These are phyloP conservation scores for Perithous albicinctus DNA, from an alignment of 2,888 invertebrate species.

Conservation along the genomic window DNA sequence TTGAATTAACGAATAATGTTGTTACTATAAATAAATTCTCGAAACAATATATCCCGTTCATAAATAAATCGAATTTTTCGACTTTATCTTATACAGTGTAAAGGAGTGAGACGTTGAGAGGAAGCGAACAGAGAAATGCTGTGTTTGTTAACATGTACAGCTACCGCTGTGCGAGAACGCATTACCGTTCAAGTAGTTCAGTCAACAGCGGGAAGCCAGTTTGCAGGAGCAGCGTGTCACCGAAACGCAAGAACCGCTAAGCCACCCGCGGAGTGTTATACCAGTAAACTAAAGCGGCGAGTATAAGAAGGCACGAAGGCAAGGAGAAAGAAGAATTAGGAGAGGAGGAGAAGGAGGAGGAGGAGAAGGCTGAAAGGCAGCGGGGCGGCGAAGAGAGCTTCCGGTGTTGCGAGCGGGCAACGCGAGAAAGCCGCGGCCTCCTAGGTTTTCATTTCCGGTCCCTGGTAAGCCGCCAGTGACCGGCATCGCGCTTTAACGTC, in stretches of 20 bases:
- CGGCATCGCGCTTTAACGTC: neutral
- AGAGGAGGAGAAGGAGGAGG: slow-evolving; percentile 9
- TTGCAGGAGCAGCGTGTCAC: slow-evolving; percentile 15
- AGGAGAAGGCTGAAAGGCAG: slow-evolving; percentile 16
- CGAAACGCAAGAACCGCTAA: slow-evolving; percentile 28
- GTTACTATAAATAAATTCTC: too few relatives aligned
- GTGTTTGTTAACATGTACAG: neutral
- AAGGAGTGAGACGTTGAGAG: neutral
- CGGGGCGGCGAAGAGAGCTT: slow-evolving; percentile 33
- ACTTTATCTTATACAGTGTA: too few relatives aligned
- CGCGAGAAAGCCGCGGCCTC: slow-evolving; percentile 47
- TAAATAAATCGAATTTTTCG: too few relatives aligned
- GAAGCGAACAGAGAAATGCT: slow-evolving; percentile 7
- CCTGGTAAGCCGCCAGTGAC: neutral
- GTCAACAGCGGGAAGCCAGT: slow-evolving; percentile 32
- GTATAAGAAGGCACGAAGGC: slow-evolving; percentile 5
- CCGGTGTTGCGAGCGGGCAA: slow-evolving; percentile 41
- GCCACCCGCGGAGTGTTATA: slow-evolving; percentile 21
- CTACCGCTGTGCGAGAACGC: slow-evolving; percentile 23
- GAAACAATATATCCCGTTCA: too few relatives aligned
- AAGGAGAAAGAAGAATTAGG: slow-evolving; percentile 6
- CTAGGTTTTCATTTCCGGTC: slow-evolving; percentile 50
- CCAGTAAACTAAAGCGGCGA: slow-evolving; percentile 2
- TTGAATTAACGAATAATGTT: too few relatives aligned
- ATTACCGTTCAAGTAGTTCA: slow-evolving; percentile 11